Percentiles rank a stretch among this genome's conserved stretches.
Evolutionary conservation across 2,797 vertebrate genomes (phyloP).

Genomic region (Rhincodon typus): DNA sequence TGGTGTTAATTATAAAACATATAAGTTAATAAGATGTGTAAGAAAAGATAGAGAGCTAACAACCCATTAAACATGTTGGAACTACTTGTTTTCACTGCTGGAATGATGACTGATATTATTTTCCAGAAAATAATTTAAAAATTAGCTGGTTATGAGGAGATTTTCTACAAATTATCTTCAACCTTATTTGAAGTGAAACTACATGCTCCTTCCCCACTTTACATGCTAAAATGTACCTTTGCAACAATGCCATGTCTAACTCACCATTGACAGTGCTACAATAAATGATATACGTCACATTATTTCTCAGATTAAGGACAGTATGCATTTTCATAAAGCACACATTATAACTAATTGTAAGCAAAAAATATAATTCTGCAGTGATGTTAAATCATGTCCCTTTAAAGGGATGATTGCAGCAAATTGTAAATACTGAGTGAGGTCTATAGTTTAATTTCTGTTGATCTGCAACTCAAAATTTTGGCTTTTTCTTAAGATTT

Average conservation of each 20-base stretch:
- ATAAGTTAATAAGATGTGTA: not conserved
- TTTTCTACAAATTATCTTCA: not conserved
- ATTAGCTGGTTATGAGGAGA: not conserved
- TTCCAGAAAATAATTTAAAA: not conserved
- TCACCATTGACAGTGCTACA: not conserved
- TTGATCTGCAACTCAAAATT: not conserved
- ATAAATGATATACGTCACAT: not conserved
- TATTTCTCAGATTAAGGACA: not conserved
- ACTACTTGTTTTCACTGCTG: no score
- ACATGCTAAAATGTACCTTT: not conserved
- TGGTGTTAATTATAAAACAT: not conserved
- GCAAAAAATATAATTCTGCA: not conserved
- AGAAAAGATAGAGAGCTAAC: not conserved
- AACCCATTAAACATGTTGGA: not conserved
- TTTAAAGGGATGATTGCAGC: not conserved
- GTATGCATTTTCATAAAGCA: not conserved
- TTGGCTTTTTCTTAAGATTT: not conserved
- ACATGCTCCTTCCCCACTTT: not conserved
- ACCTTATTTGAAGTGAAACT: not conserved
- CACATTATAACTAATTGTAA: not conserved
- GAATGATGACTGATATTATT: not conserved
- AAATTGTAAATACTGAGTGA: not conserved
- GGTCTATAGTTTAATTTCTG: not conserved
- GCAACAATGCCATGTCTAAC: not conserved
- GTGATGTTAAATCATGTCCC: not conserved